Evolutionary conservation across 2,797 vertebrate species (phyloP), one percentile per base, ranked within the genome.

Genomic region (Microtus californicus): DNA sequence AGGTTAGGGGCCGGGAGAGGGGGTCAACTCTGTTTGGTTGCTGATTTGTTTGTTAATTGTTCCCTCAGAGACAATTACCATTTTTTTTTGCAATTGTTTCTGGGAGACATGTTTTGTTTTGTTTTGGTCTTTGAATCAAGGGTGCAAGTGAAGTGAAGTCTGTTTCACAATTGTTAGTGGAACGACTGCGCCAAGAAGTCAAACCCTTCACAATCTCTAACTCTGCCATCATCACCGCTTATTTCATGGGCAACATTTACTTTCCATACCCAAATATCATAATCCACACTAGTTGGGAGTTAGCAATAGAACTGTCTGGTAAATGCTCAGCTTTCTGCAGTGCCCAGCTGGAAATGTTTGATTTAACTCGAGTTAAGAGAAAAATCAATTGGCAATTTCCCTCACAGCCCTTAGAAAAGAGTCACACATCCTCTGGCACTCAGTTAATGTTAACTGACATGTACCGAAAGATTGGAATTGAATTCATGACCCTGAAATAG

Each of bases 361-460:
- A 96, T 96, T 97, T 95, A 79, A 86, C 59, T 90, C 65, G 65
- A 89, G 77, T 97, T 95, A 94, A 97, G 87, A 93, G 40, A 96
- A 63, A 96, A 96, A 93, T 97, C 95, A 94, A 95, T 96, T 95
- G 91, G 82, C 93, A 95, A 15, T 97, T 97, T 96, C 93, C 93
- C 77, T 97, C 2, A 0, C n/a, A 92, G 77, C 73, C n/a, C 71
- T 76, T 96, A 89, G n/a, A 89, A 96, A 6, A 93, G 67, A 96
- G 40, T 78, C 54, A 13, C 48, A 19, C 2, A 76, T 8, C 74
- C 86, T 56, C 51, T 73, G 86, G 63, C 73, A 95, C 67, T 97
- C 93, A 88, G 34, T 97, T 96, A 91, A 90, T 90, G 81, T 91
- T 95, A 77, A 96, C 76, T 95, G 94, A 97, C 96, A 93, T 85